phyloP scores from a whole-genome alignment of 2,113 vertebrate genomes.

The Todiramphus chloris region DNA sequence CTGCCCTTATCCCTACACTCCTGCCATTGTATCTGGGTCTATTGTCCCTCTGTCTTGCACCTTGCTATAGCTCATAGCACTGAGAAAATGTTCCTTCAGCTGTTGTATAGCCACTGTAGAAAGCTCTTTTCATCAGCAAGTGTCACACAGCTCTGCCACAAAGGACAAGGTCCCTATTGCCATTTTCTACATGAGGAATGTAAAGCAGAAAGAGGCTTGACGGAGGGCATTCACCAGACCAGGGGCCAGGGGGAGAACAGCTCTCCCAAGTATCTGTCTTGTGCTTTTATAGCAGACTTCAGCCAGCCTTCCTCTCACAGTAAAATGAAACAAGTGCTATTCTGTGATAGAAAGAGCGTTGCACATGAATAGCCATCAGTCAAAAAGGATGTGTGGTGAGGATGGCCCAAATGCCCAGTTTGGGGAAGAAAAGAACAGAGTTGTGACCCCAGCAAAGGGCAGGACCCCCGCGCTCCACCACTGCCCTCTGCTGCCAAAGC shows the following conservation, averaged over 20 bases:
- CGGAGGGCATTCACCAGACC: background rate
- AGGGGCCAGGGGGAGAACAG: background rate
- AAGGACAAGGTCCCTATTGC: background rate
- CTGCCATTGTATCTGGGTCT: background rate
- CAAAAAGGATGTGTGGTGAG: background rate
- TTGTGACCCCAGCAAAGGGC: conserved; percentile 15
- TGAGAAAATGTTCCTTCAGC: background rate
- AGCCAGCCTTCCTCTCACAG: background rate
- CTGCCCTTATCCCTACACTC: background rate
- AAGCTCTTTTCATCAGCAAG: background rate
- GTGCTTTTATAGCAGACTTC: background rate
- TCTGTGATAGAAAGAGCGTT: background rate
- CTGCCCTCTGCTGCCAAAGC: background rate
- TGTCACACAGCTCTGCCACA: background rate
- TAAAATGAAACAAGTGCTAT: background rate
- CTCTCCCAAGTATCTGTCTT: background rate
- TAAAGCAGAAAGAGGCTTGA: background rate
- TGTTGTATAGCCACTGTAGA: background rate
- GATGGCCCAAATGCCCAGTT: background rate
- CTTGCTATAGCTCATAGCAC: background rate
- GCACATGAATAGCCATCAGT: conserved; percentile 22
- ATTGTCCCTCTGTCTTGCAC: background rate
- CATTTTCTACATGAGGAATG: background rate
- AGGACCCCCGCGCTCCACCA: background rate
- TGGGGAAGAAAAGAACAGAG: background rate